Conservation (phyloP, 1,140 invertebrate genomes). For the Eupeodes corollae region DNA sequence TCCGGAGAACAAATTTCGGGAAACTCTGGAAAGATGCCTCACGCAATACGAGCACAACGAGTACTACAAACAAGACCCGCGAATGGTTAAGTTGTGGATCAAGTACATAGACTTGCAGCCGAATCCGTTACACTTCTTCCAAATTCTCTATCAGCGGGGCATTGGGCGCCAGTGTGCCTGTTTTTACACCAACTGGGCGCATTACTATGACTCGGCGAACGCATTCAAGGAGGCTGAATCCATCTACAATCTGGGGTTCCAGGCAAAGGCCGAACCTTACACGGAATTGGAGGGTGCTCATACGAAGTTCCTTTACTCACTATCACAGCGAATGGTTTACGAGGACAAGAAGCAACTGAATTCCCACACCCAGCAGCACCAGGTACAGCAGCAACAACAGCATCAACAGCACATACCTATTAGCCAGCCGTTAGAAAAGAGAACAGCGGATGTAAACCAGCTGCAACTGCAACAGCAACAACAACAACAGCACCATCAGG, state of each 20-base stretch:
- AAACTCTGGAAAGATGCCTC: constrained; percentile 68
- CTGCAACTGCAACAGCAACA: constrained; percentile 12
- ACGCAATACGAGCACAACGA: constrained; percentile 65
- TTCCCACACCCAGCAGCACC: constrained; percentile 26
- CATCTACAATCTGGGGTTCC: constrained; percentile 58
- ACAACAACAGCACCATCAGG: constrained; percentile 13
- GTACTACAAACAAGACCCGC: constrained; percentile 70
- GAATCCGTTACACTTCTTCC: constrained; percentile 65
- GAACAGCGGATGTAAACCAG: constrained; percentile 1
- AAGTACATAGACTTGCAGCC: constrained; percentile 76
- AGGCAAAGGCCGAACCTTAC: constrained; percentile 53
- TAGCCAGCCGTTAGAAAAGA: not conserved
- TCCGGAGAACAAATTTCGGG: constrained; percentile 62
- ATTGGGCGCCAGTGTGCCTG: constrained; percentile 61
- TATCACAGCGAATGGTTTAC: constrained; percentile 44
- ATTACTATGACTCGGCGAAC: constrained; percentile 61
- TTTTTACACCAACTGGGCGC: constrained; percentile 70
- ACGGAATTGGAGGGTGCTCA: constrained; percentile 62
- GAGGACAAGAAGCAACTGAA: constrained; percentile 38
- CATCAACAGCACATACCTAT: constrained; percentile 3
- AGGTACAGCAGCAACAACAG: constrained; percentile 16
- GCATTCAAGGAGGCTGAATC: constrained; percentile 65
- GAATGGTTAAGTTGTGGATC: constrained; percentile 76
- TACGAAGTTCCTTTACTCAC: constrained; percentile 51
- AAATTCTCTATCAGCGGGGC: constrained; percentile 58